These are phyloP conservation scores for Nymphicus hollandicus DNA, from an alignment of 2,113 vertebrate genomes.

Conservation along the genomic window DNA sequence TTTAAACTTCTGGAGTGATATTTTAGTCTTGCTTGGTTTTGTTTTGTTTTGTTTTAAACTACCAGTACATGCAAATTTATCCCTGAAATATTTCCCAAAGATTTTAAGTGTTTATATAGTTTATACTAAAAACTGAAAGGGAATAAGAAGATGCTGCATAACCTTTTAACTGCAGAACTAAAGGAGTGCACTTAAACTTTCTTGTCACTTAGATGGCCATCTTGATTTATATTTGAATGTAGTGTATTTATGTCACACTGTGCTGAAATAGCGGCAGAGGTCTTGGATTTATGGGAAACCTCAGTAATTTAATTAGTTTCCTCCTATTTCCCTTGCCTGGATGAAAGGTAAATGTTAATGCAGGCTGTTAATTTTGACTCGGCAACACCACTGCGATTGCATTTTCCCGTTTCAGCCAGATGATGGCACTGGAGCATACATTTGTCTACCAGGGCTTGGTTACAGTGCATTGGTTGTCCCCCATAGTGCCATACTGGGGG, in stretches of 20 bases:
- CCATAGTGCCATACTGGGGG: neutral
- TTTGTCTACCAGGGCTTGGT: neutral
- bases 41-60: neutral
- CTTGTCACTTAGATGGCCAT: neutral
- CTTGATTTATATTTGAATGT: neutral
- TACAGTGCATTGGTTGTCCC: neutral
- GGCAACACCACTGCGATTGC: neutral
- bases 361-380: neutral
- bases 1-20: neutral
- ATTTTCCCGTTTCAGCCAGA: neutral
- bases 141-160: neutral
- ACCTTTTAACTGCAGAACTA: neutral
- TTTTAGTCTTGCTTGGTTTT: neutral
- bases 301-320: fast-evolving
- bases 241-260: neutral
- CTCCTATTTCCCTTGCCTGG: fast-evolving
- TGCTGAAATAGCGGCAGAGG: neutral
- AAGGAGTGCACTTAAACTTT: neutral
- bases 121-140: neutral
- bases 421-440: neutral
- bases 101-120: neutral
- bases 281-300: neutral
- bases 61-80: neutral
- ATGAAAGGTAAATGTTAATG: fast-evolving
- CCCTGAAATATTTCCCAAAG: slow-evolving; percentile 53